A percentile compares a stretch with the other conserved stretches of the same genome.
phyloP scores from a whole-genome alignment of 2,888 invertebrate genomes.

The Callosobruchus maculatus region DNA sequence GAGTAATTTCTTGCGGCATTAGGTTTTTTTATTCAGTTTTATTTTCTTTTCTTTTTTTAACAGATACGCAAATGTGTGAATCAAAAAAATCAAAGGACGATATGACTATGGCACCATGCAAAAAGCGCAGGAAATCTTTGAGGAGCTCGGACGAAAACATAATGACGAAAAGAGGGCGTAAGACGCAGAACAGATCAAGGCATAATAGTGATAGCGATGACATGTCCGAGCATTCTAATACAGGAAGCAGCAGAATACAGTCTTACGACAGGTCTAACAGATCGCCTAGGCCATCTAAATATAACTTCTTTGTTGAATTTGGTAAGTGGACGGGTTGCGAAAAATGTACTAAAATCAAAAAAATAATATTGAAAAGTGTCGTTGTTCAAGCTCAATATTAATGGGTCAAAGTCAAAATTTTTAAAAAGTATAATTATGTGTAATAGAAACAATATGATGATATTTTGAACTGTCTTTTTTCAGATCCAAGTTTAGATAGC shows the following conservation, averaged over 20 bases:
- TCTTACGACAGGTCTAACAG: constrained; percentile 36
- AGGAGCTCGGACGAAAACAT: constrained; percentile 47
- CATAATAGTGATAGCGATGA: constrained; percentile 56
- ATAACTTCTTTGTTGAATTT: constrained; percentile 82
- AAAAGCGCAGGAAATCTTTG: constrained; percentile 43
- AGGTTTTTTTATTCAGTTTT: too few relatives aligned
- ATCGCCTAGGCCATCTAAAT: constrained; percentile 68
- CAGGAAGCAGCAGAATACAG: constrained; percentile 45
- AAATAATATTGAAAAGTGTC: neutral
- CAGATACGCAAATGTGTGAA: constrained; percentile 42
- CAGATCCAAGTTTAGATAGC: constrained; percentile 79
- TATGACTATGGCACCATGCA: constrained; percentile 33
- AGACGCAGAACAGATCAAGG: constrained; percentile 48
- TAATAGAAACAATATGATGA: too few relatives aligned
- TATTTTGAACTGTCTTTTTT: constrained; percentile 16
- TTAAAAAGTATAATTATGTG: too few relatives aligned
- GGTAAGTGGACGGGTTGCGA: constrained; percentile 53
- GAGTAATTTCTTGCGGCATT: too few relatives aligned
- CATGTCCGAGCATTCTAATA: constrained; percentile 55
- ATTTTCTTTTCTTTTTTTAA: too few relatives aligned
- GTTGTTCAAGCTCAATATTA: too few relatives aligned
- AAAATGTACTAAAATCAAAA: neutral
- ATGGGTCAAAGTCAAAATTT: too few relatives aligned
- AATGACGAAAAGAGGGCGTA: constrained; percentile 37
- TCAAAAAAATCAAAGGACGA: constrained; percentile 31